Evolutionary conservation across 2,113 vertebrate species (phyloP).

Genomic region (Myotis brandtii): DNA sequence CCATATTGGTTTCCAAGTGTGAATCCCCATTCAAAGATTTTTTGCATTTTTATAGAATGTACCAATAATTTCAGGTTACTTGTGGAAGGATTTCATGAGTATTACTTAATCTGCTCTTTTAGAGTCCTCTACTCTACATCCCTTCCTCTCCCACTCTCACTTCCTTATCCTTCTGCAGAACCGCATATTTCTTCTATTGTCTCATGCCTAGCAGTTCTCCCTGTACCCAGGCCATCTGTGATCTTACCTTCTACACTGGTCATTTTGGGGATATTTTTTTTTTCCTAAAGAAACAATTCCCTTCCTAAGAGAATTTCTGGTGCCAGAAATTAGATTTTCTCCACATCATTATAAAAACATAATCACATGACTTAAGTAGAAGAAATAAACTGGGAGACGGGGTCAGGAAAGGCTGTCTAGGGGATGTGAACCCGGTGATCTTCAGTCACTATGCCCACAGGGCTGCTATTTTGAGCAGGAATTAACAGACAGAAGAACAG

Average conservation of each 20-base stretch:
- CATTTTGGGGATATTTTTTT: not conserved
- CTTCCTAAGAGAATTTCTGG: conserved; percentile 31
- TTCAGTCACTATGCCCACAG: too few relatives aligned
- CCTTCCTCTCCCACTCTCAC: not conserved
- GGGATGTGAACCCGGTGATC: not conserved
- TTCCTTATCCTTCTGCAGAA: not conserved
- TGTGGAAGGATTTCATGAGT: not conserved
- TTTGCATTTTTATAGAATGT: conserved; percentile 2
- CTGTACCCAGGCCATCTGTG: not conserved
- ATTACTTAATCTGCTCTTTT: not conserved
- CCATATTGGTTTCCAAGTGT: not conserved
- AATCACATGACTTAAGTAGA: not conserved
- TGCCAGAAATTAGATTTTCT: conserved; percentile 25
- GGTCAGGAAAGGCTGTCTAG: not conserved
- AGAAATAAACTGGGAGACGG: conserved; percentile 28
- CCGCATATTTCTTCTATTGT: not conserved
- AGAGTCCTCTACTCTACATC: not conserved
- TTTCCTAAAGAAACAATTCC: not conserved
- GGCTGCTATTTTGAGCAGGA: not conserved
- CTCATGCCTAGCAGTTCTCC: not conserved
- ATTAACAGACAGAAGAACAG: not conserved
- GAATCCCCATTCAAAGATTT: not conserved
- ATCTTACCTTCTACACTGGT: not conserved
- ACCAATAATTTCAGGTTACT: not conserved
- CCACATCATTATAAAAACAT: conserved; percentile 17